Evolutionary conservation across 2,113 vertebrate genomes (phyloP).

Genomic region (Saccopteryx leptura): DNA sequence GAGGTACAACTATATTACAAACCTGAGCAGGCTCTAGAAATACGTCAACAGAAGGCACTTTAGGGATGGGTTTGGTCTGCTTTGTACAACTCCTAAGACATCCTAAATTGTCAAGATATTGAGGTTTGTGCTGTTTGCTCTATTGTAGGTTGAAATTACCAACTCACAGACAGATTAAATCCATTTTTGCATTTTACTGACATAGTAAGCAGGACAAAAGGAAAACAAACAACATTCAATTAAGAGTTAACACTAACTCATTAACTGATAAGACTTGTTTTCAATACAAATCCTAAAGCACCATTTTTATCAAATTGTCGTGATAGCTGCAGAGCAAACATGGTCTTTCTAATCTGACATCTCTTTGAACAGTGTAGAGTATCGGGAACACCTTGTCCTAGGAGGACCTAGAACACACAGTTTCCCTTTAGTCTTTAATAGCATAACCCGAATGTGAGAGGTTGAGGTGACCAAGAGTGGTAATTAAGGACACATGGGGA

Average conservation of each 20-base stretch:
- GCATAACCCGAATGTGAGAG: neutral
- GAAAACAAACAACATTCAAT: neutral
- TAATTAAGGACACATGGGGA: neutral
- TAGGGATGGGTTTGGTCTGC: neutral
- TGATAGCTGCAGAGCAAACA: neutral
- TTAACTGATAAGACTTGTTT: neutral
- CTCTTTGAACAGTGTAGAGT: neutral
- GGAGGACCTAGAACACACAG: too few relatives aligned
- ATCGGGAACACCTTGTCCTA: neutral
- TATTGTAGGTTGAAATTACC: neutral
- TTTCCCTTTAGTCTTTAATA: neutral
- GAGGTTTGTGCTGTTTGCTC: neutral
- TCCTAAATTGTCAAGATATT: neutral
- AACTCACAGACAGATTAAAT: neutral
- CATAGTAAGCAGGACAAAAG: neutral
- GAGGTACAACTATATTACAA: neutral
- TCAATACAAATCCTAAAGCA: neutral
- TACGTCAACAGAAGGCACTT: neutral
- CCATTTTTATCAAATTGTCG: neutral
- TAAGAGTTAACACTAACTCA: neutral
- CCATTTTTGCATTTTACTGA: constrained; percentile 17
- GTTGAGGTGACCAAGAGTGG: neutral
- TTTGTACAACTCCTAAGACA: neutral
- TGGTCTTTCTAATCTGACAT: neutral
- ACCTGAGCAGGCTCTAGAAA: neutral